Conservation (phyloP, 2,797 vertebrate genomes). For the Cuculus canorus region DNA sequence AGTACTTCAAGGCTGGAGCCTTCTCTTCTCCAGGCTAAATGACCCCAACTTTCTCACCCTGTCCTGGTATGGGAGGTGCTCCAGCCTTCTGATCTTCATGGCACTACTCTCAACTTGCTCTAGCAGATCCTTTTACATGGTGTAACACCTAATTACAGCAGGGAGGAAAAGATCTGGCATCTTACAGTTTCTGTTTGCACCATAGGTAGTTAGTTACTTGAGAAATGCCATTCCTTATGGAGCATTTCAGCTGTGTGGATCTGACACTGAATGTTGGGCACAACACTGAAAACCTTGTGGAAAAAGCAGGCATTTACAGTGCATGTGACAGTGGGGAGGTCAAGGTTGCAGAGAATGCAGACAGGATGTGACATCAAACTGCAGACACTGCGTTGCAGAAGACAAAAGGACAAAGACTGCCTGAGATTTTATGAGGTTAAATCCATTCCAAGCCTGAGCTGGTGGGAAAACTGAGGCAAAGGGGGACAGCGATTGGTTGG, state of each 20-base stretch:
- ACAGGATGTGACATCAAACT: neutral
- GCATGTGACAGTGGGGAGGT: accelerated
- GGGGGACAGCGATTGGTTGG: accelerated
- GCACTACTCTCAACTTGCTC: too few species aligned
- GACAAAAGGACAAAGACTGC: neutral
- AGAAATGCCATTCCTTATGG: too few species aligned
- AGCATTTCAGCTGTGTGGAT: accelerated
- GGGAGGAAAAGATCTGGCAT: neutral
- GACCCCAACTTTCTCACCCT: too few species aligned
- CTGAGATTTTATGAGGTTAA: neutral
- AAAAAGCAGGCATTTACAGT: neutral
- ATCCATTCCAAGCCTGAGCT: neutral
- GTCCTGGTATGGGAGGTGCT: too few species aligned
- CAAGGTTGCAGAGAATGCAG: accelerated
- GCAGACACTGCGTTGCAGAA: neutral
- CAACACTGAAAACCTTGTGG: accelerated
- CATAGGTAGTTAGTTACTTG: accelerated
- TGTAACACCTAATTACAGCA: neutral
- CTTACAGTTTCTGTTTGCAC: accelerated
- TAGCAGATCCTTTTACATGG: neutral
- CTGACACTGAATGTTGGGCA: accelerated
- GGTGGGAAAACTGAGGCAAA: neutral
- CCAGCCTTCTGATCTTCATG: too few species aligned
- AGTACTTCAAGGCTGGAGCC: too few species aligned
- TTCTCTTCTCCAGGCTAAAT: too few species aligned